Evolutionary conservation across 2,888 invertebrate genomes (phyloP).

Genomic region (Meteorus colon): DNA sequence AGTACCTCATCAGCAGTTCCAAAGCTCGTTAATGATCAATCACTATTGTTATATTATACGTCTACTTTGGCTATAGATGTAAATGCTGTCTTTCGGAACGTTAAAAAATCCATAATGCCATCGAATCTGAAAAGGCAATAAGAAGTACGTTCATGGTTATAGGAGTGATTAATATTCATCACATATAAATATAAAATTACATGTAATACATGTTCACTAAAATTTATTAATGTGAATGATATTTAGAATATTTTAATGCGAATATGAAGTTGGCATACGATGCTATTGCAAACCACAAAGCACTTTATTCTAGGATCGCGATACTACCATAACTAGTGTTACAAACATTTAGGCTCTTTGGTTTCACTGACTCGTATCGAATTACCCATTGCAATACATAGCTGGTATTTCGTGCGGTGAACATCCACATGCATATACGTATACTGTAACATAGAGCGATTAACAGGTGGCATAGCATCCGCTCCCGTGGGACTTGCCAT

Average conservation of each 20-base stretch:
- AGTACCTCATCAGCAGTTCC: conserved; percentile 21
- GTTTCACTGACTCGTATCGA: conserved; percentile 7
- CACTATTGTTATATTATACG: background rate
- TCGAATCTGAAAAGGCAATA: too few species aligned
- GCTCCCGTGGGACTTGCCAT: conserved; percentile 19
- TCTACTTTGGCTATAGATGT: too few species aligned
- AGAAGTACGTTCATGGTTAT: too few species aligned
- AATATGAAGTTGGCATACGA: background rate
- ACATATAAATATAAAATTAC: background rate
- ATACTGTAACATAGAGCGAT: conserved; percentile 15
- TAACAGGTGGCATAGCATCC: conserved; percentile 41
- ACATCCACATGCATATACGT: background rate
- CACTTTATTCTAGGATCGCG: background rate
- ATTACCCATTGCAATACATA: background rate
- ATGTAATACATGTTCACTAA: background rate
- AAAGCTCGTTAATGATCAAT: background rate
- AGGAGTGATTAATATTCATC: background rate
- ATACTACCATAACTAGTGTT: background rate
- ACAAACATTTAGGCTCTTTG: conserved; percentile 12
- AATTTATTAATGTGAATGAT: background rate
- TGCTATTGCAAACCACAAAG: background rate
- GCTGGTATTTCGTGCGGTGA: background rate
- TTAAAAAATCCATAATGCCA: too few species aligned
- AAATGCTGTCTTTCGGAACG: too few species aligned
- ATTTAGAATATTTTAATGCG: background rate